Base-by-base conservation (phyloP, 2,888 invertebrate species). In the Zaprionus lineosus region DNA sequence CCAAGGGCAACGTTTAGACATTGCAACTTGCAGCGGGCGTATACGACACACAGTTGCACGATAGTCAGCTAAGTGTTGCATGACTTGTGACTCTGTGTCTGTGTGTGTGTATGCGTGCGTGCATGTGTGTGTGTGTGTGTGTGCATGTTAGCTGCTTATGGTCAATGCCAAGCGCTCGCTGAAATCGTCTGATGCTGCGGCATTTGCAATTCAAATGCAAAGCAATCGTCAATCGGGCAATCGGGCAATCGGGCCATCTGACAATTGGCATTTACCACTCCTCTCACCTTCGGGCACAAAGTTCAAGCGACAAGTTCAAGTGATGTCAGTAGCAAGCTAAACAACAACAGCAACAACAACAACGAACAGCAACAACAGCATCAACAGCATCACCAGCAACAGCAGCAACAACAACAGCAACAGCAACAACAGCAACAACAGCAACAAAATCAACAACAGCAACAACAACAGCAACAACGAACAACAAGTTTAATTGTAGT, bases 261-360 rank as follows among this genome's bases (percentile, higher is more conserved):
- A n/a, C 26, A 28, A 34, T 8, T 29, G 29, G 39, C 36, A 34
- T 24, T 34, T 18, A 47, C 39, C 48, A 33, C 37, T 4, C 28
- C 21, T 39, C 6, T 39, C 50, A 34, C 62, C 52, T 65, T 67
- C 61, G 26, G 29, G 26, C 46, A 14, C 40, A 64, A 66, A 79
- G 78, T 75, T 82, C 75, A 78, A 70, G 81, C 65, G 41, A 46
- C 78, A 82, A 82, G 78, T 79, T 82, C 75, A 78, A 53, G 50
- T 63, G 68, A 68, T 63, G 62, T 74, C 70, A 69, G 36, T 39
- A 31, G n/a, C 29, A 37, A 43, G 34, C 33, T 40, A 12, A 28
- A 15, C 16, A 6, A 9, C 21, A n/a, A 16, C 31, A 37, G 11
- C 5, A 29, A 31, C n/a, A n/a, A n/a, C n/a, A n/a, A n/a, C n/a